Base-by-base conservation (phyloP, 2,797 vertebrate species). In the Coregonus suidteri region DNA sequence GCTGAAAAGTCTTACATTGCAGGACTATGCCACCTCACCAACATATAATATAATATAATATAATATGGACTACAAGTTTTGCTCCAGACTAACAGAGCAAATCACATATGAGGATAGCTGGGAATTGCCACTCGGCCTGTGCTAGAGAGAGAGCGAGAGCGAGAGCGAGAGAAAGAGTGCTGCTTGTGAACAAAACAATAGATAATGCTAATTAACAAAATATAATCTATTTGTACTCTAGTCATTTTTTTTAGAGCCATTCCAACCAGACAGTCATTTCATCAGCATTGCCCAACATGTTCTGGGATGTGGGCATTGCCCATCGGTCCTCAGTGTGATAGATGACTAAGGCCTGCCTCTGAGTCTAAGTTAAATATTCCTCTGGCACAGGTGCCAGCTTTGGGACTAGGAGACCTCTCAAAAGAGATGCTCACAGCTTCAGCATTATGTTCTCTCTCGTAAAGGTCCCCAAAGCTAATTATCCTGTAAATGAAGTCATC, bases 401-500 rank as follows among this genome's bases (percentile, higher is more conserved):
- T 59, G 52, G 71, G 71, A 73, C 52, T 20, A 1, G 1, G 71
- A 56, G 31, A 56, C 52, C 15, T 18, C 34, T 73, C 72, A 73
- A 16, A 56, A 30, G 31, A 30, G 16, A 73, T 62, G 30, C 72
- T 15, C 72, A 37, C 16, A 73, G 53, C 54, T n/a, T 6, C 6
- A n/a, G 18, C 54, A 59, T 73, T 59, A 18, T 59, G 25, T 35
- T 59, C 53, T 59, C 14, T 73, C 1, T 16, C 15, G 16, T 62
- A 35, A 59, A 35, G 18, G 34, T 59, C 53, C 54, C 35, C 72
- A 34, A 31, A 37, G 30, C 16, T 73, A 59, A 73, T 73, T 73
- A 59, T 73, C 16, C 35, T 73, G 71, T 53, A 72, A 72, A 72
- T 72, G 9, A 73, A 73, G 54, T 31, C 53, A 59, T 73, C 72